Percentiles rank a stretch among this genome's conserved stretches.
Conservation (phyloP, 2,888 invertebrate genomes). For the Cryptocheilus praepositus region DNA sequence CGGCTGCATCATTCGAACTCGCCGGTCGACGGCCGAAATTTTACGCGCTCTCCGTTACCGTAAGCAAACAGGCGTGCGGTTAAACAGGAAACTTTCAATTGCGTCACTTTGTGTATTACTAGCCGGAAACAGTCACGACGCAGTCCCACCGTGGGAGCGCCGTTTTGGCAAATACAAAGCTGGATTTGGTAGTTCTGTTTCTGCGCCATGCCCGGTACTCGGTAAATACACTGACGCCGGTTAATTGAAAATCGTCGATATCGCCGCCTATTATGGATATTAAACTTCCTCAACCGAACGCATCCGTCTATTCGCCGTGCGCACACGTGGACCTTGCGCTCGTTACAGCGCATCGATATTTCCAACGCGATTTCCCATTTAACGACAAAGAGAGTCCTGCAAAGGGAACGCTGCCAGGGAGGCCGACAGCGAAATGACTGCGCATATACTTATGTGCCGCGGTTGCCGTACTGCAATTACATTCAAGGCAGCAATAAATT, state of each 20-base stretch:
- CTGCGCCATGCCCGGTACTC: constrained; percentile 42
- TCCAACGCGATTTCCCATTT: too few relatives aligned
- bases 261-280: constrained; percentile 41
- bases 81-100: constrained; percentile 3
- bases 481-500: too few relatives aligned
- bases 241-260: constrained; percentile 48
- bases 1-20: not conserved
- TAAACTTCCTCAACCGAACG: constrained; percentile 22
- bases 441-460: too few relatives aligned
- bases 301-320: constrained; percentile 1
- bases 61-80: constrained; percentile 4
- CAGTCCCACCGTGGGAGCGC: constrained; percentile 44
- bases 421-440: too few relatives aligned
- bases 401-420: too few relatives aligned
- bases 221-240: constrained; percentile 40
- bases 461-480: too few relatives aligned
- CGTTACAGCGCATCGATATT: too few relatives aligned
- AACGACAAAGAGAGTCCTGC: too few relatives aligned
- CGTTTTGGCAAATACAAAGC: constrained; percentile 48
- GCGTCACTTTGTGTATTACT: constrained; percentile 36
- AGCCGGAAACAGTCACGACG: constrained; percentile 35
- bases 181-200: constrained; percentile 37
- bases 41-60: constrained; percentile 12
- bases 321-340: not conserved
- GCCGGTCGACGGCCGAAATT: not conserved